phyloP scores from a whole-genome alignment of 2,888 invertebrate genomes.

The Macrosoma leucophasiata region DNA sequence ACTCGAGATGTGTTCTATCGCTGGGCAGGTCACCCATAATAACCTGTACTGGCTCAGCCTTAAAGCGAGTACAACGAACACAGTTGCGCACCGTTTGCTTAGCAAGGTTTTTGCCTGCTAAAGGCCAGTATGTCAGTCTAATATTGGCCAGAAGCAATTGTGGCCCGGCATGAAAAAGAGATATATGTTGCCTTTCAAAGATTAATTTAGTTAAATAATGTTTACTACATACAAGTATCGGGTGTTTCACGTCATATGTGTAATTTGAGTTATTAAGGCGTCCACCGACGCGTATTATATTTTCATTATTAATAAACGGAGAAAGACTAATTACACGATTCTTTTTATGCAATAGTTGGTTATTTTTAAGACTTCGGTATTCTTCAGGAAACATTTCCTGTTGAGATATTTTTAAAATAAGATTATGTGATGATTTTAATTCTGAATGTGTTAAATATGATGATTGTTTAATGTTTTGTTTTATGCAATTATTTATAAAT shows the following conservation, averaged over 20 bases:
- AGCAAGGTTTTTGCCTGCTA: conserved; percentile 14
- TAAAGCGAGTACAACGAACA: conserved; percentile 16
- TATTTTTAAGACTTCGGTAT: conserved; percentile 2
- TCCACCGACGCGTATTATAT: conserved; percentile 12
- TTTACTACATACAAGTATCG: conserved; percentile 11
- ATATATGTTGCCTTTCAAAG: conserved; percentile 11
- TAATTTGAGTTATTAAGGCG: conserved; percentile 16
- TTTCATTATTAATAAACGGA: conserved; percentile 12
- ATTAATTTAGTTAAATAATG: conserved; percentile 20
- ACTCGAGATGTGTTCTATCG: conserved; percentile 19
- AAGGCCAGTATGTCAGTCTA: conserved; percentile 17
- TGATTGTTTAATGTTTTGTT: conserved; percentile 1
- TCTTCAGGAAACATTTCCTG: conserved; percentile 4
- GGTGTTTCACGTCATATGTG: conserved; percentile 14
- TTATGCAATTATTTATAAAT: conserved; percentile 6
- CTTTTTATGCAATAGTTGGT: conserved; percentile 7
- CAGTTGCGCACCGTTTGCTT: conserved; percentile 13
- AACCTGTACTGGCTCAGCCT: conserved; percentile 13
- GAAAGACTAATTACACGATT: conserved; percentile 5
- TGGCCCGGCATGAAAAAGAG: conserved; percentile 18
- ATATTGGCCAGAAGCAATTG: conserved; percentile 17
- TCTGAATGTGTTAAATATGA: conserved; percentile 4
- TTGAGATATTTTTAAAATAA: conserved; percentile 12
- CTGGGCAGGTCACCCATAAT: conserved; percentile 24
- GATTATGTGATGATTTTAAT: conserved; percentile 3